phyloP scores from a whole-genome alignment of 2,797 vertebrate genomes.

The Lithobates pipiens region DNA sequence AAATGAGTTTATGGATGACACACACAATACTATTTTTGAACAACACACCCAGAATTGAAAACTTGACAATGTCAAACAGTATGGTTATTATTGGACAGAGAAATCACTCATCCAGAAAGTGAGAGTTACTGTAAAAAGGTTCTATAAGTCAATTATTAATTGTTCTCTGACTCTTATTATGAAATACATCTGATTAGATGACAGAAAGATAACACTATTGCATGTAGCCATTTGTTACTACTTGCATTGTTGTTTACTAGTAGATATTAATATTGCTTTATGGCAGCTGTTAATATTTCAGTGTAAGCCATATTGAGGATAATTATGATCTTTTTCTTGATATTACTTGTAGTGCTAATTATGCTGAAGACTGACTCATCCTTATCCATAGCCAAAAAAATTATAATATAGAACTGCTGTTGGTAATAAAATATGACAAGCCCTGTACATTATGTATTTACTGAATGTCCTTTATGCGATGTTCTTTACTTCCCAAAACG shows the following conservation, averaged over 20 bases:
- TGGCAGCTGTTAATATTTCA: neutral
- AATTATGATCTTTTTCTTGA: neutral
- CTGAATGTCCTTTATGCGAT: neutral
- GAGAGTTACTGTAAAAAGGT: no score
- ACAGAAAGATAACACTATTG: no score
- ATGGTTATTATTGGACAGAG: no score
- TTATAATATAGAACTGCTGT: neutral
- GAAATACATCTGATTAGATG: no score
- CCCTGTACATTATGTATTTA: neutral
- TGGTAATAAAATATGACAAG: neutral
- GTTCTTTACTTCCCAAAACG: no score
- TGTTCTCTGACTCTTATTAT: no score
- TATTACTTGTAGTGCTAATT: neutral
- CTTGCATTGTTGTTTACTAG: neutral
- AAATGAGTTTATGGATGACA: no score
- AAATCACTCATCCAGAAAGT: no score
- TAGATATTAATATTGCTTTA: neutral
- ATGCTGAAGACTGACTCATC: neutral
- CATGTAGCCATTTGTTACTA: neutral
- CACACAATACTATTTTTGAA: no score
- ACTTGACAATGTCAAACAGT: no score
- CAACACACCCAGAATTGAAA: no score
- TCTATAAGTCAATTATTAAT: no score
- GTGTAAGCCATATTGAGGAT: neutral
- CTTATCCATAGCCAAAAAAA: neutral